A percentile compares a stretch with the other conserved stretches of the same genome.
Conservation (phyloP, 2,797 vertebrate genomes). For the Characodon lateralis region DNA sequence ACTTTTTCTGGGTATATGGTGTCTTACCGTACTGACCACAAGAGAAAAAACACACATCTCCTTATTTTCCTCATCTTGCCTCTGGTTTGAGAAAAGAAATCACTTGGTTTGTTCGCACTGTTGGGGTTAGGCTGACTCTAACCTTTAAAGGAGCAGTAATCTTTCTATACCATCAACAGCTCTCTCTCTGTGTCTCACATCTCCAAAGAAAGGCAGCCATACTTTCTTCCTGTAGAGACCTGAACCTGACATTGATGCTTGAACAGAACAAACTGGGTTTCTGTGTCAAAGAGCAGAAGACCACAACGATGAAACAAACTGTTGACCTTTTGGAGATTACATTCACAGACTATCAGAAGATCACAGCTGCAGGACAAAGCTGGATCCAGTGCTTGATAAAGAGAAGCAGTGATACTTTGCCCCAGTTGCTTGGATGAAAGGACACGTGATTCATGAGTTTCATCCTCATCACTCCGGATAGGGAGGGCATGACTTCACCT, state of each 20-base stretch:
- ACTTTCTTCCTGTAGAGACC: not conserved
- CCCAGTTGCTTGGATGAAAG: conserved; percentile 49
- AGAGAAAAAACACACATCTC: conserved; percentile 13
- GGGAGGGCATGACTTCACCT: conserved; percentile 43
- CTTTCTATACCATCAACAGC: not conserved
- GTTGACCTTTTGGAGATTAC: not conserved
- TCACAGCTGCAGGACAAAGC: not conserved
- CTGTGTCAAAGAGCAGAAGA: too few relatives aligned
- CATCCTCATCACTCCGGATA: conserved; percentile 23
- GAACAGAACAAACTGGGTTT: too few relatives aligned
- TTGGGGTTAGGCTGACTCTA: not conserved
- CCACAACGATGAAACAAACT: not conserved
- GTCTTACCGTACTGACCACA: conserved; percentile 28
- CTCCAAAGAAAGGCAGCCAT: not conserved
- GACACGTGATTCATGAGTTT: conserved; percentile 56
- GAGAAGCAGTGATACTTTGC: not conserved
- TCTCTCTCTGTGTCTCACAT: too few relatives aligned
- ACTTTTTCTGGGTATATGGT: conserved; percentile 47
- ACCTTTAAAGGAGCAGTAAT: not conserved
- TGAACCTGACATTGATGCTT: not conserved
- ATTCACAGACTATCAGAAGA: not conserved
- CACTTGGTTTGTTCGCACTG: not conserved
- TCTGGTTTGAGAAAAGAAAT: conserved; percentile 11
- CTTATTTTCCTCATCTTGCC: conserved; percentile 28
- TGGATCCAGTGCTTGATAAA: not conserved